Evolutionary conservation across 2,888 invertebrate genomes (phyloP).

Genomic region (Drosophila sordidula): DNA sequence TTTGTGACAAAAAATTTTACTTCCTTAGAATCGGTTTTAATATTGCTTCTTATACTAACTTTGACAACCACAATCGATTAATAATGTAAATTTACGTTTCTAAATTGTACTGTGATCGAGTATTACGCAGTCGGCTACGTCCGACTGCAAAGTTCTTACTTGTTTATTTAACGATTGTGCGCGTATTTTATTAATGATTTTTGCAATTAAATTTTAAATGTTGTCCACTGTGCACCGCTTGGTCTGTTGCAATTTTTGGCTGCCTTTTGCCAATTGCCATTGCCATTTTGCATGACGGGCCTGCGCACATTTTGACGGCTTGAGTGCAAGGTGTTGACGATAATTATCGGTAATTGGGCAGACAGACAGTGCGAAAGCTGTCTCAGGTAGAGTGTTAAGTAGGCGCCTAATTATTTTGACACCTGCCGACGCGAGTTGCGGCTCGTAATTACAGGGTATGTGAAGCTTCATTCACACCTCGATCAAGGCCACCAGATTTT

Average conservation of each 20-base stretch:
- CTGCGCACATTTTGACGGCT: slow-evolving; percentile 76
- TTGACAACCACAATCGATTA: too few species aligned
- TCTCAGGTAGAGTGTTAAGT: slow-evolving; percentile 47
- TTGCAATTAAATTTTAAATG: background rate
- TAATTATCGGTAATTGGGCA: slow-evolving; percentile 75
- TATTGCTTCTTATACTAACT: too few species aligned
- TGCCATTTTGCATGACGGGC: slow-evolving; percentile 80
- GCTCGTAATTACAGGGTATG: slow-evolving; percentile 72
- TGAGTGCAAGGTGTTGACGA: slow-evolving; percentile 79
- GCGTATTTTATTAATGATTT: too few species aligned
- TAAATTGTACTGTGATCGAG: too few species aligned
- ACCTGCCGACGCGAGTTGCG: slow-evolving; percentile 66
- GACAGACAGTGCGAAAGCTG: slow-evolving; percentile 39
- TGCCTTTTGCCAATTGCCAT: slow-evolving; percentile 44
- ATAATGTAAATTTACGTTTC: too few species aligned
- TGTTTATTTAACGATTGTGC: too few species aligned
- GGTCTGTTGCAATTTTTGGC: slow-evolving; percentile 18
- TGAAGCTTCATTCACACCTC: slow-evolving; percentile 61
- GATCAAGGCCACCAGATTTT: slow-evolving; percentile 70
- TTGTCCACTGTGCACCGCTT: background rate
- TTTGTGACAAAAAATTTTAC: too few species aligned
- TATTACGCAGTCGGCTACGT: too few species aligned
- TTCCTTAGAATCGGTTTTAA: too few species aligned
- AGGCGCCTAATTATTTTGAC: slow-evolving; percentile 81
- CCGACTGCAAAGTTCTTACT: too few species aligned